These are phyloP conservation scores for Nephrotoma guestfalica DNA, from an alignment of 2,888 invertebrate species.

Conservation along the genomic window DNA sequence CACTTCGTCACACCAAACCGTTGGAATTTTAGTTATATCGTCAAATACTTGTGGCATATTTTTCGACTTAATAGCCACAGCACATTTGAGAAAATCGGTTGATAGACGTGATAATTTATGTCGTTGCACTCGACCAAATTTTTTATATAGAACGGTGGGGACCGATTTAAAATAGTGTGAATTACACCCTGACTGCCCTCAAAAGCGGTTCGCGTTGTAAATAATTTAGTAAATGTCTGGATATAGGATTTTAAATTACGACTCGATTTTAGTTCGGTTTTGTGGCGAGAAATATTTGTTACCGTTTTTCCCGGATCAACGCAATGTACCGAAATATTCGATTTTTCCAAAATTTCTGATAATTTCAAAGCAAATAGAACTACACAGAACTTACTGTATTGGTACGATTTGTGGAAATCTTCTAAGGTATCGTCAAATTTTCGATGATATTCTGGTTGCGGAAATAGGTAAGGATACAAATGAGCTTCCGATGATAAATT, in stretches of 20 bases:
- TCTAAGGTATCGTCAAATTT: constrained; percentile 8
- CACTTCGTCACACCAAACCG: constrained; percentile 9
- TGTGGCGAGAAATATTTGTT: constrained; percentile 30
- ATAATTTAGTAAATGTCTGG: constrained; percentile 28
- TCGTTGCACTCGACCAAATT: constrained; percentile 1
- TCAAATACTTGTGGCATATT: constrained; percentile 8
- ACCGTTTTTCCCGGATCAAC: constrained; percentile 35
- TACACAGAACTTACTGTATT: constrained; percentile 13
- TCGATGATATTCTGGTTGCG: constrained; percentile 11
- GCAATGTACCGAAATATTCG: constrained; percentile 28
- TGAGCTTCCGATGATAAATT: constrained; percentile 35
- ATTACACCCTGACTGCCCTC: constrained; percentile 32
- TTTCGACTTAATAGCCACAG: constrained; percentile 9
- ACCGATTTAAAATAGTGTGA: constrained; percentile 27
- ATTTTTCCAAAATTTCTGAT: constrained; percentile 15
- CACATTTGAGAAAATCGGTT: constrained; percentile 5
- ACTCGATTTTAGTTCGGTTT: constrained; percentile 20
- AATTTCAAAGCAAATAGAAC: constrained; percentile 11
- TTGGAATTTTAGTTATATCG: constrained; percentile 6
- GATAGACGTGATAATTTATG: neutral
- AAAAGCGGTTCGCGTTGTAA: constrained; percentile 27
- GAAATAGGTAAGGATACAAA: constrained; percentile 8
- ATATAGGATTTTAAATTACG: constrained; percentile 25
- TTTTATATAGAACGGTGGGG: constrained; percentile 11
- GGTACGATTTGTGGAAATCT: constrained; percentile 9